Evolutionary conservation across 2,113 vertebrate genomes (phyloP), one percentile per base, ranked within the genome.

Genomic region (Uria lomvia): DNA sequence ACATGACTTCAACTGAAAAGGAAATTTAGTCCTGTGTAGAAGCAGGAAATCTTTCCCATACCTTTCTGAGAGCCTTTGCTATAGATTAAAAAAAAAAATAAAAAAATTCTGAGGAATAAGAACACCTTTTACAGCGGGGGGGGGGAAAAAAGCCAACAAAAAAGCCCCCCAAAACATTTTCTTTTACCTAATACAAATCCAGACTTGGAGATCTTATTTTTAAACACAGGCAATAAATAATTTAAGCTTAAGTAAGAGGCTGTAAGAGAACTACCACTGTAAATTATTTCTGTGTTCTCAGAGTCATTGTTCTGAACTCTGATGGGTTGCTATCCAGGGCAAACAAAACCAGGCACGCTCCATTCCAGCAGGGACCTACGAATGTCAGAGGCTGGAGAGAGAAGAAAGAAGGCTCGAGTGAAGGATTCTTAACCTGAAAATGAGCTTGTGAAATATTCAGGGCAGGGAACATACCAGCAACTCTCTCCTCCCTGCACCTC

Each of bases 221-320:
- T 89, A 91, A 92, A 73, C 50, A 72, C 29, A 76, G 89, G 9
- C 38, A 87, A 92, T 93, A 93, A 94, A 92, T 94, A 94, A 96
- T 89, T 92, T 24, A 95, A 71, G 60, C 34, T 86, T 80, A 91
- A 95, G 88, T 63, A 72, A 85, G 66, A 78, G 8, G 47, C 53
- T 92, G 11, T 68, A 81, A 82, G 26, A 94, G 45, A 94, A 87
- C 77, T 75, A 91, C 73, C 62, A 79, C 2, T 65, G 66, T 62
- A 91, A 87, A 91, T 89, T 15, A 82, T 87, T 94, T 92, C 65
- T 76, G 40, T 62, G 53, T 65, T 68, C 85, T 87, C 79, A 63
- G 83, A 95, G 73, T 91, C 78, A 58, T 12, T 82, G 74, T 36
- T 94, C 65, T 85, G 60, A 93, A 82, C 87, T 90, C 74, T 87